phyloP scores from a whole-genome alignment of 1,140 invertebrate species.

The Archegozetes longisetosus region DNA sequence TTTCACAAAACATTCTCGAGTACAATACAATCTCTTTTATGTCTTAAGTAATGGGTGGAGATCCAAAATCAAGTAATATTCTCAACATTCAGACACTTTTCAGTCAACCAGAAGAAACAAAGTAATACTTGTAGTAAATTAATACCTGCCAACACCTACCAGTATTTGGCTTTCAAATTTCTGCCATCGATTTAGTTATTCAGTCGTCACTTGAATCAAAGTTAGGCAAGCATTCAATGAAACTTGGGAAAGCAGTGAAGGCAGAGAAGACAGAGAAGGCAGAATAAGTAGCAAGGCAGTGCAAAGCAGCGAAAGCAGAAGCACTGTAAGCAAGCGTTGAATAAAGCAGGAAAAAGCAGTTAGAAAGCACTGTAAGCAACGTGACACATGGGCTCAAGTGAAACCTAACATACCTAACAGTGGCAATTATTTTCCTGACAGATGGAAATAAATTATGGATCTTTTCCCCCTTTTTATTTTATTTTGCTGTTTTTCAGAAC shows the following conservation, averaged over 20 bases:
- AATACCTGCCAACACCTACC: background rate
- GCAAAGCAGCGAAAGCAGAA: too few species aligned
- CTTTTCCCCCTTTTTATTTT: background rate
- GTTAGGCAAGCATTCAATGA: background rate
- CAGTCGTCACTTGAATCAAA: background rate
- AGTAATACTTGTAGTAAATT: background rate
- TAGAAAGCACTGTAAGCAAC: too few species aligned
- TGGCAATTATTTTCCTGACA: background rate
- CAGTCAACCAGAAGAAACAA: background rate
- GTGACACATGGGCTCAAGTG: background rate
- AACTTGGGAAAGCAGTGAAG: too few species aligned
- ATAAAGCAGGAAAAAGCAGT: too few species aligned
- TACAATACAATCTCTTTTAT: background rate
- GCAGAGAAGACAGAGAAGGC: too few species aligned
- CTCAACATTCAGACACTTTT: background rate
- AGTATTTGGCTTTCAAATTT: too few species aligned
- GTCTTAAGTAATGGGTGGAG: background rate
- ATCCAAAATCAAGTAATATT: background rate
- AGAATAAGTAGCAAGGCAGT: too few species aligned
- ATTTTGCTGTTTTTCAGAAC: background rate
- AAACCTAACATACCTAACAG: background rate
- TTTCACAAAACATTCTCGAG: background rate
- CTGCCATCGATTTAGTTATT: too few species aligned
- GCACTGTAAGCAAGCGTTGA: too few species aligned
- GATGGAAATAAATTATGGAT: background rate